These are phyloP conservation scores for Drosophila nr. perissopoda DNA, from an alignment of 2,888 invertebrate genomes.

Conservation along the genomic window DNA sequence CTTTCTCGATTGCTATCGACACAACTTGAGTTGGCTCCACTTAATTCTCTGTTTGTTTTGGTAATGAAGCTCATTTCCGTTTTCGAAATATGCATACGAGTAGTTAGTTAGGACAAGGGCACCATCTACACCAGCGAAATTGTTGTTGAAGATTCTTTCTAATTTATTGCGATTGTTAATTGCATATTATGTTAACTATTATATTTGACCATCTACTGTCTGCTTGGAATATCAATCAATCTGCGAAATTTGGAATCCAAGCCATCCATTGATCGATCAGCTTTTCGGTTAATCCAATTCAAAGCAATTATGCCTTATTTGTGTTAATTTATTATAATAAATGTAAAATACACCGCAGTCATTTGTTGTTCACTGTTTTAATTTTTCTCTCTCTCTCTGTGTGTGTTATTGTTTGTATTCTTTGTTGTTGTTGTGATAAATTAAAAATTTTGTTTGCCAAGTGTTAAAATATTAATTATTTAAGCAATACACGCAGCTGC, in stretches of 20 bases:
- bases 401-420: slow-evolving; percentile 2
- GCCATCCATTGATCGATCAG: slow-evolving; percentile 40
- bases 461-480: slow-evolving; percentile 83
- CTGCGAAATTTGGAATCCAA: slow-evolving; percentile 4
- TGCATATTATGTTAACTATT: slow-evolving; percentile 1
- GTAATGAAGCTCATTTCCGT: slow-evolving; percentile 84
- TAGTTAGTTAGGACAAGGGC: slow-evolving; percentile 24
- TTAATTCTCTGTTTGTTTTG: slow-evolving; percentile 82
- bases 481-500: slow-evolving; percentile 78
- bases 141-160: background rate
- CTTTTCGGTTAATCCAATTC: slow-evolving; percentile 67
- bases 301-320: slow-evolving; percentile 74
- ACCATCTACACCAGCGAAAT: slow-evolving; percentile 14
- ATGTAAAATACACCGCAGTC: slow-evolving; percentile 75
- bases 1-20: slow-evolving; percentile 44
- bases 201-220: background rate
- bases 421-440: slow-evolving; percentile 56
- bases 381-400: slow-evolving; percentile 22
- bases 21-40: slow-evolving; percentile 41
- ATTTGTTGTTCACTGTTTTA: slow-evolving; percentile 54
- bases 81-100: slow-evolving; percentile 66
- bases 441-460: slow-evolving; percentile 59
- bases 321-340: slow-evolving; percentile 83
- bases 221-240: slow-evolving; percentile 64
- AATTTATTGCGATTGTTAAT: background rate